Base-by-base conservation (phyloP, 1,140 invertebrate species). In the Papilio machaon region DNA sequence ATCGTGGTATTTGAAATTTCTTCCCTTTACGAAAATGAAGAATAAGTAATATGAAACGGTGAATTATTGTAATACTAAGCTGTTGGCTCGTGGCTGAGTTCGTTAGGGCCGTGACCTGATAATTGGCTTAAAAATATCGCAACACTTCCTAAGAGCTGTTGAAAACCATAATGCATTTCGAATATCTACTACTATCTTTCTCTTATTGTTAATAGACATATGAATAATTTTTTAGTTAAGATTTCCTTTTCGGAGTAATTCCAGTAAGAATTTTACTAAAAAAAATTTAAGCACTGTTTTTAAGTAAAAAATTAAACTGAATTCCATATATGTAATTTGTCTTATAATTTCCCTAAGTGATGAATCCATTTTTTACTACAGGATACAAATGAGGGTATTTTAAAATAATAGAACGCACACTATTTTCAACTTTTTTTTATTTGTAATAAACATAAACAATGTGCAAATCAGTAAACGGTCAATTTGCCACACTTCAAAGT, bases 361-460 rank as follows among this genome's bases (percentile, higher is more conserved):
- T 30, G 23, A 30, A 30, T 30, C 23, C 23, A 30, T 30, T 30
- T 30, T 30, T 30, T 30, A 30, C 23, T 30, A 30, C 23, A 30
- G 0, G 23, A 30, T 2, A 30, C 23, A 47, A 47, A 47, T 58
- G 54, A 58, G n/a, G 7, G 30, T 13, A 43, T 77, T 23, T 23
- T 35, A 73, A 64, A 43, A 77, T 64, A 82, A 83, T 67, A 49
- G 80, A 79, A 80, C 15, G 35, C 38, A 30, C 38, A 70, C 60
- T 85, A 82, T 87, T 90, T 90, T 89, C 87, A 90, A 92, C 84
- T 87, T 91, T 86, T 43, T 30, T 92, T 93, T 92, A 92, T 92
- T 93, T 88, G 87, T 89, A 91, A 92, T 93, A 93, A 94, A 92
- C 91, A 92, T 92, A 90, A 94, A 93, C 92, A 91, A 92, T 92